These are phyloP conservation scores for Rhombomys opimus DNA, from an alignment of 2,113 vertebrate species.

Conservation along the genomic window DNA sequence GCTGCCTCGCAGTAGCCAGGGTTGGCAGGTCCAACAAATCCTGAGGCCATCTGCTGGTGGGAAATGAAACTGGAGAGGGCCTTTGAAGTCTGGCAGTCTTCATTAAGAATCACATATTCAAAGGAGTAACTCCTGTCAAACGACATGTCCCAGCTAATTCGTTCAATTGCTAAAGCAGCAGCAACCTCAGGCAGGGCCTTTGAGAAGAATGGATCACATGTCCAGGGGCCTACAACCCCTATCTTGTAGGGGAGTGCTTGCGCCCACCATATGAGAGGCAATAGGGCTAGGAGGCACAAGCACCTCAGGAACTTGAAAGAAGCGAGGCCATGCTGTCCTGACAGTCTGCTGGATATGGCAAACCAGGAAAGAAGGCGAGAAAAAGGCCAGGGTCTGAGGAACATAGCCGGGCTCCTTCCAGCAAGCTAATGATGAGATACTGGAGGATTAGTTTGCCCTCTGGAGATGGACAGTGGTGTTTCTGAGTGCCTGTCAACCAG, in stretches of 20 bases:
- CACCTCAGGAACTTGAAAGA: conserved; percentile 5
- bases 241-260: conserved; percentile 88
- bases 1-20: conserved; percentile 93
- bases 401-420: conserved; percentile 62
- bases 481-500: conserved; percentile 58
- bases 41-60: conserved; percentile 88
- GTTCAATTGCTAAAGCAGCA: conserved; percentile 88
- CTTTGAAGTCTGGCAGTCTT: conserved; percentile 91
- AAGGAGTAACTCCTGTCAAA: conserved; percentile 87
- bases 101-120: conserved; percentile 91
- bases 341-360: conserved; percentile 23
- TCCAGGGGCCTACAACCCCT: conserved; percentile 93
- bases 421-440: conserved; percentile 43
- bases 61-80: conserved; percentile 89
- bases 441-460: conserved; percentile 15
- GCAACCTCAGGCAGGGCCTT: conserved; percentile 90
- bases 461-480: background rate
- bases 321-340: conserved; percentile 47
- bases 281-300: conserved; percentile 43
- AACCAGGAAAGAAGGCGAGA: conserved; percentile 50
- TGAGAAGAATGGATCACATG: conserved; percentile 91
- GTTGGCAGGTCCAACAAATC: conserved; percentile 92
- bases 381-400: conserved; percentile 48
- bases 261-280: background rate
- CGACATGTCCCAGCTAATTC: conserved; percentile 89